phyloP scores from a whole-genome alignment of 2,113 vertebrate species.

The Menidia beryllina region DNA sequence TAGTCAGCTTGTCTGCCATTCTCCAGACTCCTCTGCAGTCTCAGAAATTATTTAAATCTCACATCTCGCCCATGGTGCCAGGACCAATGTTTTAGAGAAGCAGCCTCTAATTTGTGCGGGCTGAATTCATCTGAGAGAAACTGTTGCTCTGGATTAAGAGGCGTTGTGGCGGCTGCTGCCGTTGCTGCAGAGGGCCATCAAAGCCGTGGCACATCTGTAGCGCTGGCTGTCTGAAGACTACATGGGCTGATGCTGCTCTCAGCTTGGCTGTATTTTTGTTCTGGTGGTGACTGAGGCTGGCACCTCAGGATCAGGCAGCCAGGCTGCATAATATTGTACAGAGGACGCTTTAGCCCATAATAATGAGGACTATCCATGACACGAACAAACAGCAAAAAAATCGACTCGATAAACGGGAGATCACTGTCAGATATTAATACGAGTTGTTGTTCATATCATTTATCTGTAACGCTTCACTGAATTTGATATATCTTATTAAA shows the following conservation, averaged over 20 bases:
- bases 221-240: constrained; percentile 48
- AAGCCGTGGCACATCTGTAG: constrained; percentile 54
- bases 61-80: constrained; percentile 58
- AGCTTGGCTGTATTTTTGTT: constrained; percentile 62
- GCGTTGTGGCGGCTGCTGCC: constrained; percentile 15
- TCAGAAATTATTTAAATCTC: constrained; percentile 79
- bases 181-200: constrained; percentile 53
- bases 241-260: constrained; percentile 46
- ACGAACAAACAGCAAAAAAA: constrained; percentile 14
- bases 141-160: constrained; percentile 56
- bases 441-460: constrained; percentile 14
- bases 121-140: constrained; percentile 68
- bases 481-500: constrained; percentile 22
- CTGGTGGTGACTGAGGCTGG: constrained; percentile 51
- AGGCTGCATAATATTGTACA: constrained; percentile 9
- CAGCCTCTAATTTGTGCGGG: constrained; percentile 64
- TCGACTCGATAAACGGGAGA: constrained; percentile 25
- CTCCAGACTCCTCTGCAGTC: constrained; percentile 69
- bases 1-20: constrained; percentile 76
- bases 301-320: constrained; percentile 42
- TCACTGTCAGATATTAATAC: constrained; percentile 26
- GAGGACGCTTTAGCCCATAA: constrained; percentile 19
- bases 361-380: constrained; percentile 13
- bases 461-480: constrained; percentile 7
- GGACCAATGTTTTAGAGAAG: constrained; percentile 37